Conservation (phyloP, 2,888 invertebrate species). For the Cactoblastis cactorum region DNA sequence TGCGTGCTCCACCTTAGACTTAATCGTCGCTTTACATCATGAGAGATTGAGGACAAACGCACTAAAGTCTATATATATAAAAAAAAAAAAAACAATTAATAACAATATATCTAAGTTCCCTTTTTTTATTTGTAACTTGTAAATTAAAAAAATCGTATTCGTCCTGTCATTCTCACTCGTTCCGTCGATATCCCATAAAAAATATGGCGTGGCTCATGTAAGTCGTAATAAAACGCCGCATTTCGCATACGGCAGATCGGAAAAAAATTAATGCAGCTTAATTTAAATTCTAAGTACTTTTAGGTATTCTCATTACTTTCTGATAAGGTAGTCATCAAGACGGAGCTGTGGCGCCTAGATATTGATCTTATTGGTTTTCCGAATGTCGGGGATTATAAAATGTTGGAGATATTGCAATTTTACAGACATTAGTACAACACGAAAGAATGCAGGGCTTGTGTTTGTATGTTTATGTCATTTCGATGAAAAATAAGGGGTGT, state of each 20-base stretch:
- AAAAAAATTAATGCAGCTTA: conserved; percentile 11
- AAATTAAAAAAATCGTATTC: not conserved
- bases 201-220: not conserved
- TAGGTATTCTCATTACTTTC: conserved; percentile 9
- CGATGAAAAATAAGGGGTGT: not conserved
- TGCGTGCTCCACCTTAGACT: too few relatives aligned
- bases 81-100: too few relatives aligned
- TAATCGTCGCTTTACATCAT: too few relatives aligned
- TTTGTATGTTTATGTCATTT: conserved; percentile 47
- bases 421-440: conserved; percentile 57
- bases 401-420: conserved; percentile 39
- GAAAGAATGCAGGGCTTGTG: conserved; percentile 41
- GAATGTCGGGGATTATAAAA: conserved; percentile 35
- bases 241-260: conserved; percentile 5
- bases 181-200: conserved; percentile 6
- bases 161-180: conserved; percentile 9
- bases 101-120: not conserved
- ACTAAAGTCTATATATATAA: too few relatives aligned
- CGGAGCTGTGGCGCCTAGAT: conserved; percentile 23
- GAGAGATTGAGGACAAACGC: too few relatives aligned
- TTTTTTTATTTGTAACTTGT: not conserved
- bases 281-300: conserved; percentile 12
- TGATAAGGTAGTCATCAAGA: not conserved
- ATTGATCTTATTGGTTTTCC: conserved; percentile 29
- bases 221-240: not conserved